phyloP scores from a whole-genome alignment of 2,797 vertebrate genomes.

The Picus viridis region DNA sequence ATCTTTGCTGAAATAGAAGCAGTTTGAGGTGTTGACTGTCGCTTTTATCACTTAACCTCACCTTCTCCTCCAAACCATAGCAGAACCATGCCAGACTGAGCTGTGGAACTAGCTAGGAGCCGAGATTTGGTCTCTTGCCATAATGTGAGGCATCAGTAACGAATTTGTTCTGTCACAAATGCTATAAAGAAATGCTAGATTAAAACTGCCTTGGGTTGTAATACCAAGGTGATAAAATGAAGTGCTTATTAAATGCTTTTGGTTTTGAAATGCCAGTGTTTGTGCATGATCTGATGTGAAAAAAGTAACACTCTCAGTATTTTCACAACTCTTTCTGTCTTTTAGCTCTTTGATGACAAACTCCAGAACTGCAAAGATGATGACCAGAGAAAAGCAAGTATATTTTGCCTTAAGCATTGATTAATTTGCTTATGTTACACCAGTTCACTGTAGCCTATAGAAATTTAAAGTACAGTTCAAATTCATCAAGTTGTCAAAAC shows the following conservation, averaged over 20 bases:
- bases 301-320: neutral
- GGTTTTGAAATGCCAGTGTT: neutral
- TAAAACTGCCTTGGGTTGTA: neutral
- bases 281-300: neutral
- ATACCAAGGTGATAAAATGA: neutral
- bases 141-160: neutral
- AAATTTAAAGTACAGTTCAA: neutral
- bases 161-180: neutral
- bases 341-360: slow-evolving; percentile 98
- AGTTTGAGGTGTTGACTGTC: neutral
- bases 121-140: neutral
- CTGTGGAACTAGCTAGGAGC: neutral
- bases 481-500: neutral
- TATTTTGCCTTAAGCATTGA: slow-evolving; percentile 49
- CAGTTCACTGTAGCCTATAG: neutral
- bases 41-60: neutral
- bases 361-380: slow-evolving; percentile 99
- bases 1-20: neutral
- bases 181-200: neutral
- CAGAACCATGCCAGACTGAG: neutral
- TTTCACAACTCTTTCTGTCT: slow-evolving; percentile 47
- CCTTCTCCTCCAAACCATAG: neutral
- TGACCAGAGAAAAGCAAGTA: slow-evolving; percentile 96
- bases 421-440: neutral
- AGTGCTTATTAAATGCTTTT: neutral